phyloP scores from a whole-genome alignment of 2,888 invertebrate genomes.

The Drosophila affinis region DNA sequence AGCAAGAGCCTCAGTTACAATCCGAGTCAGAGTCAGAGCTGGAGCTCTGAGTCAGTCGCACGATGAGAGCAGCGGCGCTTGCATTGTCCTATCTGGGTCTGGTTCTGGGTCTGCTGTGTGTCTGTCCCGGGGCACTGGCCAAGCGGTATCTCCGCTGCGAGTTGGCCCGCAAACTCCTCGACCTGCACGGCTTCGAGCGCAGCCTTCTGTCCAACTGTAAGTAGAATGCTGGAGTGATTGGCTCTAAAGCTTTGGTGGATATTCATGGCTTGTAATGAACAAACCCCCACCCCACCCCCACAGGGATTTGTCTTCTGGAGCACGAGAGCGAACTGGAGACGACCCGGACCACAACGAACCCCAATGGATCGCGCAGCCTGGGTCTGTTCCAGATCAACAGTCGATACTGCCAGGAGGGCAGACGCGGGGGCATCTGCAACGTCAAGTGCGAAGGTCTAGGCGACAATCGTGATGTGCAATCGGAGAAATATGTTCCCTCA shows the following conservation, averaged over 20 bases:
- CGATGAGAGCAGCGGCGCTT: slow-evolving; percentile 52
- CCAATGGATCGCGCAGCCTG: slow-evolving; percentile 86
- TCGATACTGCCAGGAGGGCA: slow-evolving; percentile 86
- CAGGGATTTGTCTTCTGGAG: slow-evolving; percentile 84
- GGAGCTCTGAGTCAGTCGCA: slow-evolving; percentile 46
- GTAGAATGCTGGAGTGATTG: slow-evolving; percentile 29
- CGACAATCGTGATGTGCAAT: not conserved
- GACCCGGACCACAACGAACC: slow-evolving; percentile 85
- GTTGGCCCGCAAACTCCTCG: slow-evolving; percentile 71
- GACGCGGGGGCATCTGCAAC: slow-evolving; percentile 87
- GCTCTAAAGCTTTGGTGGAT: not conserved
- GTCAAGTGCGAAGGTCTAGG: slow-evolving; percentile 88
- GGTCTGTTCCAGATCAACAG: slow-evolving; percentile 89
- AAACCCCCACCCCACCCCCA: not conserved
- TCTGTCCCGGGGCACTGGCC: slow-evolving; percentile 35
- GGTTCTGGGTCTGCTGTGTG: slow-evolving; percentile 5
- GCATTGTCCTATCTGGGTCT: slow-evolving; percentile 27
- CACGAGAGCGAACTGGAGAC: slow-evolving; percentile 88
- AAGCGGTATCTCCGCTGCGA: slow-evolving; percentile 78
- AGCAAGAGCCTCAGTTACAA: not conserved
- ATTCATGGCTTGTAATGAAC: not conserved
- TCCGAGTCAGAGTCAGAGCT: not conserved
- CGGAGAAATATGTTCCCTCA: not conserved
- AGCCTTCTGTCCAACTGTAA: slow-evolving; percentile 80
- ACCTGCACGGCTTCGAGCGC: slow-evolving; percentile 76